Evolutionary conservation across 92 coral and sea anemone species (phyloP).

Genomic region (Nematostella vectensis): DNA sequence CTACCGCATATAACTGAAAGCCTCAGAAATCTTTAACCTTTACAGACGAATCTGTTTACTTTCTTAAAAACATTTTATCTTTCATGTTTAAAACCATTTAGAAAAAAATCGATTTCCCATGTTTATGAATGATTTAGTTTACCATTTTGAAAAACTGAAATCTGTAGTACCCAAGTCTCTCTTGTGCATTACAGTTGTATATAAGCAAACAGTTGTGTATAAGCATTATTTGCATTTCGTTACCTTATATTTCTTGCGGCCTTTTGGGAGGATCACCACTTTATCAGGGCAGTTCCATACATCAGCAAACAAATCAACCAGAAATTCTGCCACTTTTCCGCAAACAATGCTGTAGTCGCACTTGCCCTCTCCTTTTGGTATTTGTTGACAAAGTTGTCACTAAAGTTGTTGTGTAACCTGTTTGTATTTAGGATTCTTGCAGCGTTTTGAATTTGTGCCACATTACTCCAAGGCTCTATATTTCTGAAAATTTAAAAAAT

Average conservation of each 20-base stretch:
- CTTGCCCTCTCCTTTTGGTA: constrained; percentile 13
- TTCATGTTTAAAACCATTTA: no score
- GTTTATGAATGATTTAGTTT: no score
- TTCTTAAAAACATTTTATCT: no score
- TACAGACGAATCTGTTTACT: no score
- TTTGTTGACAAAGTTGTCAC: constrained; percentile 16
- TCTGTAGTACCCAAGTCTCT: no score
- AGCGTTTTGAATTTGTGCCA: constrained; percentile 6
- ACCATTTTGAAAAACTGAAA: no score
- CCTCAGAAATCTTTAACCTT: no score
- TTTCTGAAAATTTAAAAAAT: constrained; percentile 13
- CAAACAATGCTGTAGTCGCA: constrained; percentile 12
- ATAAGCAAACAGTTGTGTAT: no score
- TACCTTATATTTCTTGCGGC: constrained; percentile 30
- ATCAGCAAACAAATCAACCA: constrained; percentile 24
- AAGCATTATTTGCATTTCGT: no score
- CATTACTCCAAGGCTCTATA: constrained; percentile 39
- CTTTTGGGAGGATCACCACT: constrained; percentile 24
- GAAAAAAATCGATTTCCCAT: no score
- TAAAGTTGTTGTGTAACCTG: constrained; percentile 20
- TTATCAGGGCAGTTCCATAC: constrained; percentile 12
- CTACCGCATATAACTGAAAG: neutral
- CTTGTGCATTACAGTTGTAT: no score
- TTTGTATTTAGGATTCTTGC: constrained; percentile 15
- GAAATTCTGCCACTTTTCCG: constrained; percentile 22